phyloP scores from a whole-genome alignment of 2,113 vertebrate genomes.

The Dasypus novemcinctus region DNA sequence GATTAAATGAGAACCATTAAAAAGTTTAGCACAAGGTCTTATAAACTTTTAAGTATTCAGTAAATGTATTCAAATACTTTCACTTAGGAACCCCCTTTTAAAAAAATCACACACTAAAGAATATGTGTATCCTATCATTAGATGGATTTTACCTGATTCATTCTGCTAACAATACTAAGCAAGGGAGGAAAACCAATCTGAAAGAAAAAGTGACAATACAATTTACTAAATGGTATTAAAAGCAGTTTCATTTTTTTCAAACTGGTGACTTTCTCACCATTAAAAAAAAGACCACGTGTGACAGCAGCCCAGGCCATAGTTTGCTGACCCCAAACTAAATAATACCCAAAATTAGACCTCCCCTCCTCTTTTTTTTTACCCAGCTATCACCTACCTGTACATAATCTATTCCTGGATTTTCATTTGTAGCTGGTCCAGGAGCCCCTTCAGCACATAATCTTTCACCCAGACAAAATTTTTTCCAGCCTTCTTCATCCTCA shows the following conservation, averaged over 20 bases:
- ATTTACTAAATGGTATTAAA: conserved; percentile 17
- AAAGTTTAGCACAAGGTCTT: not conserved
- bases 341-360: not conserved
- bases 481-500: conserved; percentile 96
- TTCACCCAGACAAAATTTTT: conserved; percentile 95
- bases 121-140: not conserved
- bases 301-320: not conserved
- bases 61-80: not conserved
- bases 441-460: conserved; percentile 83
- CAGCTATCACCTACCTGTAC: conserved; percentile 85
- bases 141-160: conserved; percentile 91
- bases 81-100: not conserved
- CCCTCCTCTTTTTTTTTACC: not conserved
- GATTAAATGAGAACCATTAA: conserved; percentile 12
- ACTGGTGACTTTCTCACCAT: not conserved
- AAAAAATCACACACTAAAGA: conserved; percentile 7
- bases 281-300: not conserved
- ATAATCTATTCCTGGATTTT: conserved; percentile 90
- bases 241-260: not conserved
- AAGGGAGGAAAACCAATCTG: conserved; percentile 97
- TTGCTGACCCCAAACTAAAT: not conserved
- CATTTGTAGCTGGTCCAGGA: conserved; percentile 70
- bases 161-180: conserved; percentile 95
- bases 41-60: not conserved
- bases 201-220: conserved; percentile 62